Evolutionary conservation across 2,113 vertebrate genomes (phyloP), one percentile per base, ranked within the genome.

Genomic region (Anser brachyrhynchus): DNA sequence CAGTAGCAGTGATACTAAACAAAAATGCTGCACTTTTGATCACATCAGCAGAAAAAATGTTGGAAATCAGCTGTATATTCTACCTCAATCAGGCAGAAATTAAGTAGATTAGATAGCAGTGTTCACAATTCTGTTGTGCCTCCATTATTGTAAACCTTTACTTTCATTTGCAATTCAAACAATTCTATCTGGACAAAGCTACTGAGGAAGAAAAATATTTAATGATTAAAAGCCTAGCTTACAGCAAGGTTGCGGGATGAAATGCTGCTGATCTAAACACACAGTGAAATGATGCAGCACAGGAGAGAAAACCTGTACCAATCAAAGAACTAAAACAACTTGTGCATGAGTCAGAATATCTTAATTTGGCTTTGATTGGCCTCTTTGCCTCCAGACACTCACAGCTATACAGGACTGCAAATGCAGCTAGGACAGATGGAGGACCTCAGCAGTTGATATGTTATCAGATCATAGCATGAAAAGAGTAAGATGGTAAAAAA

Each of bases 161-260:
- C 59, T 87, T 87, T 89, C 16, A 93, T 69, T 89, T 70, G 71
- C 28, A 84, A 70, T 62, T 95, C 43, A 81, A 96, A 81, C 11
- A 58, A 43, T 44, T 92, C 35, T 82, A 74, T 62, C 82, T 87
- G 49, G 65, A 84, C 90, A 82, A 55, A 88, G 61, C 71, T 93
- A 49, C 43, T 35, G 37, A 76, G 51, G 35, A 88, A 74, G 37
- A 69, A 87, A 51, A 83, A 83, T 28, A 25, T 37, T 70, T 67
- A 59, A 66, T 33, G 25, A 84, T 82, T 87, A 70, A 82, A 93
- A 84, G 43, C 9, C 39, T 75, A 82, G 66, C 14, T 89, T 72
- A 67, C 64, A 71, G 43, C 85, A 86, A 77, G 55, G 21, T 55
- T 88, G 25, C 84, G 55, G 26, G 37, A 91, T 91, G 58, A 89